Base-by-base conservation (phyloP, 1,140 invertebrate species). In the Mylabris phalerata region DNA sequence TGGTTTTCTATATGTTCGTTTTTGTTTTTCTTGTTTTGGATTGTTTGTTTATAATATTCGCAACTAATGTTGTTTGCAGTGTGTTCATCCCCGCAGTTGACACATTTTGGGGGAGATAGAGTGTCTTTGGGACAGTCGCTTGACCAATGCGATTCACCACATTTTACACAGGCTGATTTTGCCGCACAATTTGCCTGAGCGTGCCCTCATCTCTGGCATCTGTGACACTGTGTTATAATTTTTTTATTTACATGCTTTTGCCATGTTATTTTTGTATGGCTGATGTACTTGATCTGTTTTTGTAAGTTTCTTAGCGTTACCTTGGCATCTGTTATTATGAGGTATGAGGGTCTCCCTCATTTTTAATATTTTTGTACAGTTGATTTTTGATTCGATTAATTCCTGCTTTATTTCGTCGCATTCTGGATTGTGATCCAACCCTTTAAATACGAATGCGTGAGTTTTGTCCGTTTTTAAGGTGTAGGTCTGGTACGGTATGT, bases 401-500 rank as follows among this genome's bases (percentile, higher is more conserved):
- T 56, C 47, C 3, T 32, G 0, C 4, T 13, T 40, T 11, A 56
- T 11, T 40, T 56, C 45, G 10, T 56, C 55, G 2, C 5, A 4
- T 6, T 56, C 45, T 3, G 55, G 55, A 9, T 32, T 11, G 4
- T 48, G 7, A 10, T 56, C 40, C 5, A 56, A 40, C 11, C 44
- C 55, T 13, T 27, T 48, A 2, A 56, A 11, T 2, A 56, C 38
- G 27, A 56, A 56, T 3, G 24, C 45, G 32, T 56, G 55, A 3
- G 55, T 48, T 49, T 49, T 56, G 10, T 56, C 32, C 3, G 27
- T 26, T 41, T 27, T 2, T 11, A 27, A 3, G 0, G 55, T 40
- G 24, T 56, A 56, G n/a, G 43, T 56, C 38, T 56, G 55, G 13
- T 13, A 13, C 13, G 13, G 13, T 13, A 13, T 13, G 13, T 13